Conservation (phyloP, 2,113 vertebrate species). For the Oceanites oceanicus region DNA sequence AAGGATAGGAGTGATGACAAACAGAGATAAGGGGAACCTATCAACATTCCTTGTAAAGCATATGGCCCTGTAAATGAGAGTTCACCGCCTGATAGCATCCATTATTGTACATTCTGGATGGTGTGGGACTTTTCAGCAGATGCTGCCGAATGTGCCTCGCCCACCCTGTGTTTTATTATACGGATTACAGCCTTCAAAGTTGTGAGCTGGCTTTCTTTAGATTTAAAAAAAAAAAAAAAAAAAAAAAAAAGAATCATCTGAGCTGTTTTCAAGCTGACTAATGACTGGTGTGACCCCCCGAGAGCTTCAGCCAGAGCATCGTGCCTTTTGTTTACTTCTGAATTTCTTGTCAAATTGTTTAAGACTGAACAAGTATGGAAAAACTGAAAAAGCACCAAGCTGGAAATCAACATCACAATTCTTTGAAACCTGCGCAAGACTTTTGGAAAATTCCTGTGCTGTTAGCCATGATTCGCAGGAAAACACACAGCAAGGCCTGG, state of each 20-base stretch:
- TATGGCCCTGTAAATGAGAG: slow-evolving; percentile 40
- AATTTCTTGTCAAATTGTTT: not conserved
- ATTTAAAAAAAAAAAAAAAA: not conserved
- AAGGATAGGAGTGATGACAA: slow-evolving; percentile 52
- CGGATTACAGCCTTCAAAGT: slow-evolving; percentile 16
- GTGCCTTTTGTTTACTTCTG: slow-evolving; percentile 14
- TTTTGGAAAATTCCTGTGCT: not conserved
- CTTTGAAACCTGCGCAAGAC: not conserved
- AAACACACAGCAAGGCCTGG: not conserved
- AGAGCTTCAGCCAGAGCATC: not conserved
- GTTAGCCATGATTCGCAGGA: not conserved
- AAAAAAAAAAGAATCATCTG: not conserved
- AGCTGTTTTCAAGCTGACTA: not conserved
- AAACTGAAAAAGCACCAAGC: not conserved
- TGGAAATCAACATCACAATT: not conserved
- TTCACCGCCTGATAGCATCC: slow-evolving; percentile 28
- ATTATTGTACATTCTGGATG: not conserved
- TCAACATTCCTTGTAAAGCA: slow-evolving; percentile 57
- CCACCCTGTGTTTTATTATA: slow-evolving; percentile 23
- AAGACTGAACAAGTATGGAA: not conserved
- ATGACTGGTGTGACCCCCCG: fast-evolving
- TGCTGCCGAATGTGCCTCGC: not conserved
- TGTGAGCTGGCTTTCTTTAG: not conserved
- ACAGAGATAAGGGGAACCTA: slow-evolving; percentile 48
- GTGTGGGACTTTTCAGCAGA: slow-evolving; percentile 20